Percentiles rank a stretch among this genome's conserved stretches.
phyloP scores from a whole-genome alignment of 2,797 vertebrate genomes.

The Scomberomorus guttatus region DNA sequence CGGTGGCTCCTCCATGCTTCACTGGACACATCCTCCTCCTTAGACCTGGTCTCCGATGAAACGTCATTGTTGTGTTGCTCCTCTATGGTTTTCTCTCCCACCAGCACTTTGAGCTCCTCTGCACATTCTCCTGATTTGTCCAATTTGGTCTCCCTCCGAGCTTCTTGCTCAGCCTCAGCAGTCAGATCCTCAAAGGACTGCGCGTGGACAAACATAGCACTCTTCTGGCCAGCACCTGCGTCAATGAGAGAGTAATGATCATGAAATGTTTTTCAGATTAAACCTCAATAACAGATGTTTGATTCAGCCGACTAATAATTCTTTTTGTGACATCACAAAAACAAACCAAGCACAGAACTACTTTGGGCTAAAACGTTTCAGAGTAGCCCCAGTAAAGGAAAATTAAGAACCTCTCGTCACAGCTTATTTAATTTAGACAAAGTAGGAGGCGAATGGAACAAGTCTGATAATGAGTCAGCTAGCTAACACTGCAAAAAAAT shows the following conservation, averaged over 20 bases:
- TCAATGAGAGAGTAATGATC: background rate
- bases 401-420: conserved; percentile 3
- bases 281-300: background rate
- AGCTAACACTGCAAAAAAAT: conserved; percentile 11
- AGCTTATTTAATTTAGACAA: conserved; percentile 7
- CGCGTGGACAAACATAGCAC: conserved; percentile 94
- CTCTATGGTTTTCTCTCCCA: conserved; percentile 58
- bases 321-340: background rate
- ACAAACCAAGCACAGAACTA: background rate
- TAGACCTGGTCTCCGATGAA: conserved; percentile 78
- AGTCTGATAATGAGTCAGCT: conserved; percentile 6
- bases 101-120: conserved; percentile 79
- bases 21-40: conserved; percentile 90
- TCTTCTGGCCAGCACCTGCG: conserved; percentile 93
- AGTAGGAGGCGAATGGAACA: background rate
- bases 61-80: conserved; percentile 80
- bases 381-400: background rate
- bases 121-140: conserved; percentile 68
- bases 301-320: background rate
- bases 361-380: background rate
- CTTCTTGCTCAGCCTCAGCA: conserved; percentile 79
- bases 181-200: conserved; percentile 96
- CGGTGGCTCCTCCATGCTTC: conserved; percentile 93
- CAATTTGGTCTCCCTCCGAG: conserved; percentile 52
- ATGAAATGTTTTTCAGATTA: background rate